Percentiles rank a stretch among this genome's conserved stretches.
These are phyloP conservation scores for Rhizoglyphus robini DNA, from an alignment of 1,140 invertebrate genomes.

Conservation along the genomic window DNA sequence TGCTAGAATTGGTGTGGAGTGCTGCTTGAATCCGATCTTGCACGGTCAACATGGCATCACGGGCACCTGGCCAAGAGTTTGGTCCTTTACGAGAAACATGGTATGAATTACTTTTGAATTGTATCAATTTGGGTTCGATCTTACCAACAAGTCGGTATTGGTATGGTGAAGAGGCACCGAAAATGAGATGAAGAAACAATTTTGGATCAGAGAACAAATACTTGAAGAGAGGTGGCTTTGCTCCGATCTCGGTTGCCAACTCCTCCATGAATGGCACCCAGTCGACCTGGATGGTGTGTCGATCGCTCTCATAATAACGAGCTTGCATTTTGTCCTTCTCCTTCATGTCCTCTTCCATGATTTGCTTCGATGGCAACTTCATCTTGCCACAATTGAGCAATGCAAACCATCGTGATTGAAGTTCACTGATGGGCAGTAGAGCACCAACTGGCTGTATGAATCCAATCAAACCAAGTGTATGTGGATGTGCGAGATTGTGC, in stretches of 20 bases:
- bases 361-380: slow-evolving; percentile 27
- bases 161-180: slow-evolving; percentile 33
- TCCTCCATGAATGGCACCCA: too few relatives aligned
- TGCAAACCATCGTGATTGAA: too few relatives aligned
- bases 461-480: slow-evolving; percentile 23
- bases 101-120: background rate
- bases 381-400: slow-evolving; percentile 27
- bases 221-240: slow-evolving; percentile 31
- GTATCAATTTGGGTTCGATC: background rate
- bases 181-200: slow-evolving; percentile 30
- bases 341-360: too few relatives aligned
- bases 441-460: slow-evolving; percentile 21
- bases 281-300: too few relatives aligned
- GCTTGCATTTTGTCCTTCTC: slow-evolving; percentile 29
- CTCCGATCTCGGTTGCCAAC: slow-evolving; percentile 32
- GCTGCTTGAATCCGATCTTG: slow-evolving; percentile 17
- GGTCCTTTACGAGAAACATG: slow-evolving; percentile 32
- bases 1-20: too few relatives aligned
- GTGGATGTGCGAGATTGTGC: too few relatives aligned
- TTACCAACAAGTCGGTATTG: slow-evolving; percentile 34
- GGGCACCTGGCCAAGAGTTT: slow-evolving; percentile 35
- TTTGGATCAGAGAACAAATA: slow-evolving; percentile 30
- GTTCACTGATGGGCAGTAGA: slow-evolving; percentile 19
- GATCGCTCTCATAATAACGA: too few relatives aligned
- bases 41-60: too few relatives aligned